Base-by-base conservation (phyloP, 2,113 vertebrate genomes). In the Tiliqua scincoides region DNA sequence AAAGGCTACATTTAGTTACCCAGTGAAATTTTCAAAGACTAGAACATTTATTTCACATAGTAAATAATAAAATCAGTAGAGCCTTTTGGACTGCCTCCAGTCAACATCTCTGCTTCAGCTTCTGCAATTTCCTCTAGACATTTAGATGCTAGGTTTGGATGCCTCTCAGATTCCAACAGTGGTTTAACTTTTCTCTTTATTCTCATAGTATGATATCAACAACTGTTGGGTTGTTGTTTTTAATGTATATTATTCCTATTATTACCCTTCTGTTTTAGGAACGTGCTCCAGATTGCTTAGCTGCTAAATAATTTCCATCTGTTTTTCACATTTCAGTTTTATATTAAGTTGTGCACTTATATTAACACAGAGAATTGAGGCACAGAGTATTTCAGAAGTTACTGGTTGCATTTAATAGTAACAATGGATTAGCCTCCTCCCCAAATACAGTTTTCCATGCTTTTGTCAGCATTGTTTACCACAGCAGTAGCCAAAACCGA, bases 281-380 rank as follows among this genome's bases (percentile, higher is more conserved):
- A 85, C 43, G 76, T 87, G 20, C 5, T 86, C 1, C 54, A 27
- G 30, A 85, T 21, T 67, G 48, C 18, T 71, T 10, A 18, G 63
- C 61, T 2, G 27, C 79, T 74, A 67, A 8, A 81, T 40, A 61
- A 90, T 84, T 83, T 85, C 84, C 78, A 85, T 90, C 67, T 87
- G 77, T 76, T 87, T 90, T 85, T 32, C 73, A 87, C 80, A 80
- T 88, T 67, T 90, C 85, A 91, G 37, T 84, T 92, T 89, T 83
- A 72, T 35, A 86, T 94, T 83, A 93, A 82, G 76, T 72, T 81
- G 30, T n/a, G 23, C 0, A 0, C 14, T 54, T 87, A 61, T 48
- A 80, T 90, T 89, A 79, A 88, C 81, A 84, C 54, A 75, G 85
- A 54, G 76, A 90, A 70, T 84, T 73, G 59, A 92, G 90, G 71